Percentiles rank a stretch among this genome's conserved stretches.
Evolutionary conservation across 2,888 invertebrate genomes (phyloP).

Genomic region (Amblyteles armatorius): DNA sequence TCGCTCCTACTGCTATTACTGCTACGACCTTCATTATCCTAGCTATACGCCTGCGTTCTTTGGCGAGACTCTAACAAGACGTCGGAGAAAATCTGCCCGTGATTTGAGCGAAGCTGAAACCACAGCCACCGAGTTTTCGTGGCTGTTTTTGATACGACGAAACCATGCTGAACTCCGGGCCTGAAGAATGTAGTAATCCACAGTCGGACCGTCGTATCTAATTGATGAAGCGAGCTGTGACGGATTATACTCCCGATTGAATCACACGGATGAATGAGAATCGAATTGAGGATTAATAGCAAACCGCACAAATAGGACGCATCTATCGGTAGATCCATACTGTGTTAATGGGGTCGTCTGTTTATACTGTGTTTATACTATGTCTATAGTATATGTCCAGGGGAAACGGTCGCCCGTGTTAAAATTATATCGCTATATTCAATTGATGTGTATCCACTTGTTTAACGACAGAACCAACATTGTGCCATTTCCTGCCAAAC

Average conservation of each 20-base stretch:
- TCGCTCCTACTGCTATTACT: background rate
- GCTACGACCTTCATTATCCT: background rate
- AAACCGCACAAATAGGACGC: background rate
- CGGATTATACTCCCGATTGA: background rate
- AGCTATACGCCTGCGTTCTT: background rate
- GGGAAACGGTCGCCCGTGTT: background rate
- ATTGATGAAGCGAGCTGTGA: background rate
- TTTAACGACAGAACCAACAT: constrained; percentile 36
- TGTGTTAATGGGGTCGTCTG: background rate
- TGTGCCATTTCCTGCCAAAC: background rate
- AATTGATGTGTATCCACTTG: constrained; percentile 8
- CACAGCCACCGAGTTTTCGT: background rate
- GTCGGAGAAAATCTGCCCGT: background rate
- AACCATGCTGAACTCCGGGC: background rate
- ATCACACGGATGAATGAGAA: background rate
- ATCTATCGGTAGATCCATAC: background rate
- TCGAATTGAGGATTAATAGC: background rate
- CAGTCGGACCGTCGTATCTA: background rate
- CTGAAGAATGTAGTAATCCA: background rate
- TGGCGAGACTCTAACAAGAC: background rate
- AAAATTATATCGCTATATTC: constrained; percentile 14
- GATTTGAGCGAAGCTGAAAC: background rate
- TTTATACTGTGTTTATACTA: background rate
- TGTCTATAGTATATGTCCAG: background rate
- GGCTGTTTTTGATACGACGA: background rate